Percentiles rank a stretch among this genome's conserved stretches.
These are phyloP conservation scores for Muscicapa adusta DNA, from an alignment of 2,113 vertebrate genomes.

Conservation along the genomic window DNA sequence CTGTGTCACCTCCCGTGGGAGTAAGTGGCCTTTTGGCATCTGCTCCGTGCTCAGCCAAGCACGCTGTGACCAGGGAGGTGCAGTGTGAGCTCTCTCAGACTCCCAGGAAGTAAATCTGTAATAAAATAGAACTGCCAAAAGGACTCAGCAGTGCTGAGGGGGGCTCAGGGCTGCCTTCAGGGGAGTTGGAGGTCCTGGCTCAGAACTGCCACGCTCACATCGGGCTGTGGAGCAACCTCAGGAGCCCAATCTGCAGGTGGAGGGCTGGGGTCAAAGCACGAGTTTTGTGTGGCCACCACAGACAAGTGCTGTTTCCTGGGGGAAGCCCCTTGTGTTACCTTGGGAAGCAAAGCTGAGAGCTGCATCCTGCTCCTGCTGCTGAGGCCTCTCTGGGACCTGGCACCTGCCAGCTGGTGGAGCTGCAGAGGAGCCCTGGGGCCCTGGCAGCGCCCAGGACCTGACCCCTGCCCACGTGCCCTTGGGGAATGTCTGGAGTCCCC, in stretches of 20 bases:
- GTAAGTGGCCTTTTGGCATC: not conserved
- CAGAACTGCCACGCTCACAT: not conserved
- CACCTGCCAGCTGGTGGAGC: not conserved
- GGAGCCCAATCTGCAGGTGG: fast-evolving
- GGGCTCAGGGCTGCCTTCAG: fast-evolving
- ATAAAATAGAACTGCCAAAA: not conserved
- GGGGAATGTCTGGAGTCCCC: not conserved
- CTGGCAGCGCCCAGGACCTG: not conserved
- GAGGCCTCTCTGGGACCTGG: not conserved
- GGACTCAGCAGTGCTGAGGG: too few species aligned
- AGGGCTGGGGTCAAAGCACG: not conserved
- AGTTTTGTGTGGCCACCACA: not conserved
- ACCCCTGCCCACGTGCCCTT: fast-evolving
- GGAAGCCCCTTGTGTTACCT: fast-evolving
- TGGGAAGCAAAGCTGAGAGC: not conserved
- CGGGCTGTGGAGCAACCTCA: not conserved
- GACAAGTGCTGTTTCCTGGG: not conserved
- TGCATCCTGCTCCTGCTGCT: not conserved
- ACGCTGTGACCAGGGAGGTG: fast-evolving
- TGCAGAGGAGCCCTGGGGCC: fast-evolving
- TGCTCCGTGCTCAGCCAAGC: fast-evolving
- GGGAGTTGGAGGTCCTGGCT: not conserved
- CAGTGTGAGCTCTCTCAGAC: fast-evolving
- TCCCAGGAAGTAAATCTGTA: not conserved
- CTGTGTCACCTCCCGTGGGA: fast-evolving